phyloP scores from a whole-genome alignment of 2,888 invertebrate species.

The Andricus curvator region DNA sequence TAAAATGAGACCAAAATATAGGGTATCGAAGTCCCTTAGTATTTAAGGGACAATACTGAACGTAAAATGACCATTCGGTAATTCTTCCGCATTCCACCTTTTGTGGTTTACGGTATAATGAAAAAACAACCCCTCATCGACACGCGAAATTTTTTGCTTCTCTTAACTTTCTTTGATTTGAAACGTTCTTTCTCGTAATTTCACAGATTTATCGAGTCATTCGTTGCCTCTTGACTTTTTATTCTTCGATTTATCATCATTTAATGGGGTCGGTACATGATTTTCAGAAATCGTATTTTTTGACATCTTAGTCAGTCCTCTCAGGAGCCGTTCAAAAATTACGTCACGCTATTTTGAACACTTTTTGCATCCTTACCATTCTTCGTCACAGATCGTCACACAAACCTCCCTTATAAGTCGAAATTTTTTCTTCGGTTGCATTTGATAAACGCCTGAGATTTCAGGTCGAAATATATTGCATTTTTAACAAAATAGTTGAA shows the following conservation, averaged over 20 bases:
- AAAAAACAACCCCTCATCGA: slow-evolving; percentile 16
- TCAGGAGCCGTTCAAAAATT: too few relatives aligned
- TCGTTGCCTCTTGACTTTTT: neutral
- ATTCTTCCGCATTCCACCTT: slow-evolving; percentile 34
- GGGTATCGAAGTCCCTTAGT: slow-evolving; percentile 62
- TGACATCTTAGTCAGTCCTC: neutral
- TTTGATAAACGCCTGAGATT: too few relatives aligned
- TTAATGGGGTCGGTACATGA: too few relatives aligned
- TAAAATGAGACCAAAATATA: slow-evolving; percentile 76
- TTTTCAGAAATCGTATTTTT: neutral
- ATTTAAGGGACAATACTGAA: slow-evolving; percentile 57
- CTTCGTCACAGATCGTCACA: too few relatives aligned
- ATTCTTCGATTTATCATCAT: neutral
- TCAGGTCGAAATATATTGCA: too few relatives aligned
- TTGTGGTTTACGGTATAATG: neutral
- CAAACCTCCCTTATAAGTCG: too few relatives aligned
- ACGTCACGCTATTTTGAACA: too few relatives aligned
- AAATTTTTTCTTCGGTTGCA: too few relatives aligned
- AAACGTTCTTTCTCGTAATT: neutral
- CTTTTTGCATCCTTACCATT: too few relatives aligned
- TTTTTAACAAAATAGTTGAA: too few relatives aligned
- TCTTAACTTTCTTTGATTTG: slow-evolving; percentile 25
- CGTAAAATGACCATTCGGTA: slow-evolving; percentile 70
- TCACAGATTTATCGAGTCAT: slow-evolving; percentile 10
- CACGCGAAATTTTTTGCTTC: neutral